These are phyloP conservation scores for Meandrusa payeni DNA, from an alignment of 2,888 invertebrate species.

Conservation along the genomic window DNA sequence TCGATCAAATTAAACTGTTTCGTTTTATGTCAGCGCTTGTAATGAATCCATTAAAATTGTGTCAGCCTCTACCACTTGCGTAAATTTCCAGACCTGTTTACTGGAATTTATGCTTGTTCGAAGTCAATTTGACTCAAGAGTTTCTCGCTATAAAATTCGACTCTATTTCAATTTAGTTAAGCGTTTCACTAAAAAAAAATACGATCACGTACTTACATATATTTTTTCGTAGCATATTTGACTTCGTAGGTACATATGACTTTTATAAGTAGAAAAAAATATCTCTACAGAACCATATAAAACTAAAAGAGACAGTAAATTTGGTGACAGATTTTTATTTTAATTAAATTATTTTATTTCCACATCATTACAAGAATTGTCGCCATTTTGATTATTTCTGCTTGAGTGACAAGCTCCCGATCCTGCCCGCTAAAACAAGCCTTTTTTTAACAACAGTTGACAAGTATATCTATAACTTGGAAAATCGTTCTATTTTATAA, in stretches of 20 bases:
- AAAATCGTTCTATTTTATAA: too few species aligned
- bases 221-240: not conserved
- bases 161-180: slow-evolving; percentile 18
- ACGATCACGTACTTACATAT: slow-evolving; percentile 6
- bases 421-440: too few species aligned
- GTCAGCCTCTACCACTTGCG: slow-evolving; percentile 15
- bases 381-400: too few species aligned
- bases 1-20: slow-evolving; percentile 11
- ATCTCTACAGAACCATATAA: too few species aligned
- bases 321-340: too few species aligned
- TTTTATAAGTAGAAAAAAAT: too few species aligned
- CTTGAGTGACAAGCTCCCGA: too few species aligned
- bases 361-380: too few species aligned
- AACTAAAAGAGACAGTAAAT: too few species aligned
- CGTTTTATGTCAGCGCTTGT: slow-evolving; percentile 23
- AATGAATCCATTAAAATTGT: slow-evolving; percentile 27
- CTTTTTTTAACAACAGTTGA: too few species aligned
- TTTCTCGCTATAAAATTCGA: slow-evolving; percentile 17
- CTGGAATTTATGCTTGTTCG: slow-evolving; percentile 22
- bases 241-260: not conserved
- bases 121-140: slow-evolving; percentile 26
- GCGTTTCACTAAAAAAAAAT: slow-evolving; percentile 14
- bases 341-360: too few species aligned
- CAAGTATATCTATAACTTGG: too few species aligned
- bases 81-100: slow-evolving; percentile 10